A percentile compares a stretch with the other conserved stretches of the same genome.
Conservation (phyloP, 2,797 vertebrate species). For the Tapirus indicus region DNA sequence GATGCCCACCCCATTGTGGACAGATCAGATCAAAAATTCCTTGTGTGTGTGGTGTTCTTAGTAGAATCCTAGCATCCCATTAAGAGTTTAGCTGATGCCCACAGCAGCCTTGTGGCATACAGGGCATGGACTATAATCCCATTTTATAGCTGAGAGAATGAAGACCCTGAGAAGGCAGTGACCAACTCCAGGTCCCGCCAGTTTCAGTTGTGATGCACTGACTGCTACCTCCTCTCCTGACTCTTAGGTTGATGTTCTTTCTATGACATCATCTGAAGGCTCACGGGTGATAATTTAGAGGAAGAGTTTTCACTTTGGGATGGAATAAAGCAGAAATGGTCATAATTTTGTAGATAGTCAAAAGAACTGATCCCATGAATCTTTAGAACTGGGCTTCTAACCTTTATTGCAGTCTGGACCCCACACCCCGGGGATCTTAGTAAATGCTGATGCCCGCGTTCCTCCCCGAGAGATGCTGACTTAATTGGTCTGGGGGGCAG, state of each 20-base stretch:
- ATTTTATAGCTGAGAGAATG: neutral
- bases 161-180: neutral
- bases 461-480: neutral
- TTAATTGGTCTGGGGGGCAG: neutral
- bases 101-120: neutral
- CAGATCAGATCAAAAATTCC: neutral
- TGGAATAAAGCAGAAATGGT: neutral
- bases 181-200: neutral
- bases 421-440: neutral
- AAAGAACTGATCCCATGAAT: neutral
- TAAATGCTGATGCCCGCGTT: neutral
- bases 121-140: neutral
- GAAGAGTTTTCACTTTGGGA: neutral
- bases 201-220: neutral
- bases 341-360: neutral
- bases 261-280: neutral
- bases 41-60: neutral
- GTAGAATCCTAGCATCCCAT: neutral
- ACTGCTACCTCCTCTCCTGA: neutral
- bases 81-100: neutral
- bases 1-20: neutral
- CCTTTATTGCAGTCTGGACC: slow-evolving; percentile 11
- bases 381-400: neutral
- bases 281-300: neutral
- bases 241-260: neutral